Evolutionary conservation across 2,797 vertebrate species (phyloP).

Genomic region (Orestias chungarensis): DNA sequence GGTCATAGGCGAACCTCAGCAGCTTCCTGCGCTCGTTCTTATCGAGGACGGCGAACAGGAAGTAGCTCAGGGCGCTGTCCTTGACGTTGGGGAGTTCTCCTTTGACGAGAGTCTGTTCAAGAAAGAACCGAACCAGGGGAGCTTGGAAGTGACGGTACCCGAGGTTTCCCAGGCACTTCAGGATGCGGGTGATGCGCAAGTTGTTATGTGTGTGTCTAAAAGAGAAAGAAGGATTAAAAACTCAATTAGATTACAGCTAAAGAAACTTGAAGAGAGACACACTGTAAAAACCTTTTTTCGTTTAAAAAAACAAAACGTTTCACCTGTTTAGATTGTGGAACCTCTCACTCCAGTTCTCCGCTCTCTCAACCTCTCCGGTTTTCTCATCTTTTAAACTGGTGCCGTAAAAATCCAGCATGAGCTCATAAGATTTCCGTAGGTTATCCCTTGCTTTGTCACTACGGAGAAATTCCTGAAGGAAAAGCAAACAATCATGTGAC

Average conservation of each 20-base stretch:
- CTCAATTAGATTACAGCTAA: not conserved
- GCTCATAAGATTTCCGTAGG: conserved; percentile 84
- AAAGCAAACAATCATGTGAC: not conserved
- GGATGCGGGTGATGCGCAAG: conserved; percentile 91
- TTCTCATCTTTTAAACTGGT: conserved; percentile 70
- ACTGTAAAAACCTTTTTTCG: too few relatives aligned
- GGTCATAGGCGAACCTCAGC: conserved; percentile 82
- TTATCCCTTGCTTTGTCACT: conserved; percentile 66
- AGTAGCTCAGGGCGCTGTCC: conserved; percentile 90
- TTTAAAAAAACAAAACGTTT: conserved; percentile 21
- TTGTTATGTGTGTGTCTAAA: conserved; percentile 89
- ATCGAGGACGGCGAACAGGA: conserved; percentile 86
- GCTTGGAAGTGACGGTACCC: conserved; percentile 84
- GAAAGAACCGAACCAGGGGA: conserved; percentile 90
- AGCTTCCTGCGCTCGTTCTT: conserved; percentile 77
- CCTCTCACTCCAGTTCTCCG: conserved; percentile 78
- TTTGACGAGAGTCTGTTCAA: conserved; percentile 83
- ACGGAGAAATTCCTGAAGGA: conserved; percentile 77
- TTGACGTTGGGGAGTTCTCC: conserved; percentile 75
- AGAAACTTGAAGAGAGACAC: too few relatives aligned
- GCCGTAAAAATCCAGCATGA: conserved; percentile 96
- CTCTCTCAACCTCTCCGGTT: conserved; percentile 79
- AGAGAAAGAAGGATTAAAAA: not conserved
- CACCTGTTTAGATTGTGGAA: conserved; percentile 89
- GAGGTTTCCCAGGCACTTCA: conserved; percentile 92